phyloP scores from a whole-genome alignment of 1,140 invertebrate species.

The Apis dorsata region DNA sequence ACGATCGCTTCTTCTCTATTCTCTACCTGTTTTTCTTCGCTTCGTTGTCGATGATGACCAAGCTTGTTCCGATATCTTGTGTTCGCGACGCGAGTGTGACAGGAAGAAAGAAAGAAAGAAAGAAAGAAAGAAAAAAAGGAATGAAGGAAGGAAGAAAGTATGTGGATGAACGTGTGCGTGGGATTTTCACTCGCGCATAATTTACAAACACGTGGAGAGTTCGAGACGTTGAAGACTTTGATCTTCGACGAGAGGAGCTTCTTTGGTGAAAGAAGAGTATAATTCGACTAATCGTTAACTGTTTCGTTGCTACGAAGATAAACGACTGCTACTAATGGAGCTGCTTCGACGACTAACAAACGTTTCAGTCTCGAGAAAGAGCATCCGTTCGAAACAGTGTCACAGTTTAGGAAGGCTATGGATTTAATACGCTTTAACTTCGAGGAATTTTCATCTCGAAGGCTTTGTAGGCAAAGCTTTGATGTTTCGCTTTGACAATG shows the following conservation, averaged over 20 bases:
- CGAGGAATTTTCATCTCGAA: constrained; percentile 3
- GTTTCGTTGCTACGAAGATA: background rate
- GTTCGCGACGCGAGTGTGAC: constrained; percentile 25
- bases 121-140: no score
- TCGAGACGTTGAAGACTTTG: background rate
- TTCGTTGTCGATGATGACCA: background rate
- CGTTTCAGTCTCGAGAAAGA: background rate
- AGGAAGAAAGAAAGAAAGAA: background rate
- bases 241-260: background rate
- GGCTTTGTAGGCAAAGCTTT: constrained; percentile 23
- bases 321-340: constrained; percentile 18
- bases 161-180: constrained; percentile 23
- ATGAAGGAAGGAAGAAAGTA: background rate
- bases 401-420: background rate
- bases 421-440: background rate
- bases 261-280: background rate
- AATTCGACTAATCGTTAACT: background rate
- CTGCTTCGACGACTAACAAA: constrained; percentile 20
- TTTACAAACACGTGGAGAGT: background rate
- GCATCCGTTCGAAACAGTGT: background rate
- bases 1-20: constrained; percentile 10
- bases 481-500: constrained; percentile 9
- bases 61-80: constrained; percentile 16
- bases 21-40: constrained; percentile 18
- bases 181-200: background rate